Evolutionary conservation across 23 tunicate species (phyloP).

Genomic region (Ascidia mentula): DNA sequence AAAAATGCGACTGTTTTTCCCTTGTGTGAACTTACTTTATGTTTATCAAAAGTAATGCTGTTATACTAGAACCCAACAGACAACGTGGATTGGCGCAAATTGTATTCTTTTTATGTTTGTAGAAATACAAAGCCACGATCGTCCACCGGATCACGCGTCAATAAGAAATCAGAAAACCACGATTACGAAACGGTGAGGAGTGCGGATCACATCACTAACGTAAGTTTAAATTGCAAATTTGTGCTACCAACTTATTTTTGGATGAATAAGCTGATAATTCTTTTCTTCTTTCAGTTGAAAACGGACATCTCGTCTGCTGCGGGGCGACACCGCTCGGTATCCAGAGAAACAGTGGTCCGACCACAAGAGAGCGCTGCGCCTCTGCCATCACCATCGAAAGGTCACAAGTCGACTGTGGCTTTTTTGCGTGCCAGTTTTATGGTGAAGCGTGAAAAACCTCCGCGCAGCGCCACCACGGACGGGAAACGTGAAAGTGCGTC

Average conservation of each 20-base stretch:
- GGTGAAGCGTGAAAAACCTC: constrained; percentile 44
- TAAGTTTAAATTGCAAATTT: not conserved
- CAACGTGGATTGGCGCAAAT: too few species aligned
- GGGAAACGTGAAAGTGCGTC: not conserved
- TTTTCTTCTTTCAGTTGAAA: not conserved
- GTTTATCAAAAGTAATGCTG: too few species aligned
- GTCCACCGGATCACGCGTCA: not conserved
- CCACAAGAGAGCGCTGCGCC: not conserved
- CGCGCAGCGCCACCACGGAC: constrained; percentile 26
- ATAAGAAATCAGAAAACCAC: not conserved
- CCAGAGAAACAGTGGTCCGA: not conserved
- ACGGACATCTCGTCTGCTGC: not conserved
- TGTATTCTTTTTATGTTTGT: too few species aligned
- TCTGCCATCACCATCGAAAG: not conserved
- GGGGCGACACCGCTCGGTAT: not conserved
- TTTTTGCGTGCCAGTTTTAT: constrained; percentile 43
- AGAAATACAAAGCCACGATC: not conserved
- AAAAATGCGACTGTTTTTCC: too few species aligned
- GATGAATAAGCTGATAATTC: too few species aligned
- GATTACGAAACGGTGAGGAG: not conserved
- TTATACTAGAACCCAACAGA: too few species aligned
- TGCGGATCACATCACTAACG: not conserved
- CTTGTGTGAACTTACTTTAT: too few species aligned
- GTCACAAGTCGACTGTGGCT: constrained; percentile 64
- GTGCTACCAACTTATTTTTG: not conserved